A percentile compares a stretch with the other conserved stretches of the same genome.
Conservation (phyloP, 2,888 invertebrate species). For the Blastobasis lacticolella region DNA sequence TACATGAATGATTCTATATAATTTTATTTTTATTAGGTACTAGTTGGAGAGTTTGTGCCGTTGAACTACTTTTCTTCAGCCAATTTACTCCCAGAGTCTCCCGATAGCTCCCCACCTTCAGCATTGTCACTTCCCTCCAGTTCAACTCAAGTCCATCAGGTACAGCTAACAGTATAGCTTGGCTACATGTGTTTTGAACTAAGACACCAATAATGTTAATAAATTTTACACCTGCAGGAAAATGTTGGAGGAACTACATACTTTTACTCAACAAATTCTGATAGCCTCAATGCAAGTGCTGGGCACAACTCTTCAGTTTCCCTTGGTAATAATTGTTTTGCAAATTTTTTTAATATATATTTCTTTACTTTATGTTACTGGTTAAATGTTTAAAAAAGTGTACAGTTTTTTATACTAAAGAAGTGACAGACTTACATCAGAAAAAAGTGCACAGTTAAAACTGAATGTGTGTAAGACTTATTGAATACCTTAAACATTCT, state of each 20-base stretch:
- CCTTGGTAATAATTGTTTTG: conserved; percentile 33
- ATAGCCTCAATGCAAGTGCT: conserved; percentile 58
- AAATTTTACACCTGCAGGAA: conserved; percentile 70
- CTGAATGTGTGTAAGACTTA: no score
- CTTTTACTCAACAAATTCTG: conserved; percentile 84
- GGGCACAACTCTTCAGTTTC: conserved; percentile 46
- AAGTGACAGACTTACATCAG: no score
- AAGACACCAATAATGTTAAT: no score
- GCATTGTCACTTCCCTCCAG: conserved; percentile 25
- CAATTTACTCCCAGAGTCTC: conserved; percentile 44
- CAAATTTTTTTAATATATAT: no score
- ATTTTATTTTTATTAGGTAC: conserved; percentile 24
- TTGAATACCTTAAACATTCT: no score
- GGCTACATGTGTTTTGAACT: no score
- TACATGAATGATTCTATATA: no score
- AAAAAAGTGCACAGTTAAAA: no score
- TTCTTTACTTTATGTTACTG: no score
- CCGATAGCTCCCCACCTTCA: conserved; percentile 46
- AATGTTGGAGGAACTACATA: conserved; percentile 96
- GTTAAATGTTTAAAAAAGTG: no score
- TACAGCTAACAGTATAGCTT: conserved; percentile 15
- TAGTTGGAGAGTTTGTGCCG: conserved; percentile 56
- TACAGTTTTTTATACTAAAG: no score
- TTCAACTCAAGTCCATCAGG: conserved; percentile 60
- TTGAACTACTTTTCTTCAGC: conserved; percentile 46